phyloP scores from a whole-genome alignment of 2,797 vertebrate genomes.

The Pygocentrus nattereri region DNA sequence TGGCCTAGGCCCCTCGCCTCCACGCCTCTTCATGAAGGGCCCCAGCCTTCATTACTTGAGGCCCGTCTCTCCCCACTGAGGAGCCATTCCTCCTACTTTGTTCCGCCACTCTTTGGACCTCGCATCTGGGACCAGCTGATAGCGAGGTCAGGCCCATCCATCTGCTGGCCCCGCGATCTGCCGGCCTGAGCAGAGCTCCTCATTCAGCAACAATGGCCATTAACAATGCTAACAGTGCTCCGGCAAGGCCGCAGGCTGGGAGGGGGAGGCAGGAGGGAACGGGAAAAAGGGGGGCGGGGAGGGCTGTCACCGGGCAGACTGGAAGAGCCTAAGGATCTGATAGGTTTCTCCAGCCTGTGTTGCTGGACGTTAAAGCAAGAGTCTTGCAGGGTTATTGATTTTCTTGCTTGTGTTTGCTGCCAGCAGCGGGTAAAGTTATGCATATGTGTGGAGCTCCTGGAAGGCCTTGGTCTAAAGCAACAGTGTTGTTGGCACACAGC shows the following conservation, averaged over 20 bases:
- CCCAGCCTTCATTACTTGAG: constrained; percentile 63
- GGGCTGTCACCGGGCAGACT: constrained; percentile 82
- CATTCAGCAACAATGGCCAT: constrained; percentile 85
- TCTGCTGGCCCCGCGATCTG: constrained; percentile 75
- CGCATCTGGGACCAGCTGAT: constrained; percentile 81
- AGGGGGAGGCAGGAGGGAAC: constrained; percentile 44
- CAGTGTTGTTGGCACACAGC: constrained; percentile 25
- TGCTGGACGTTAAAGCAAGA: constrained; percentile 72
- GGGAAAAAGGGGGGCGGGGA: constrained; percentile 58
- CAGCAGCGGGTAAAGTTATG: constrained; percentile 70
- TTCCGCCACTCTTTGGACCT: constrained; percentile 78
- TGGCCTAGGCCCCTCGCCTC: constrained; percentile 50
- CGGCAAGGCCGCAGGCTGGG: constrained; percentile 64
- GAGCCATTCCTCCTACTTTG: constrained; percentile 84
- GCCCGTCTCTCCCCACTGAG: constrained; percentile 69
- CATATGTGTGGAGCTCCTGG: constrained; percentile 61
- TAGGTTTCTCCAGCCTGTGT: constrained; percentile 74
- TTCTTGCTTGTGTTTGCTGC: constrained; percentile 61
- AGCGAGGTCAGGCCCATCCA: constrained; percentile 82
- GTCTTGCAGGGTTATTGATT: constrained; percentile 80
- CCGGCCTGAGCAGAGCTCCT: constrained; percentile 76
- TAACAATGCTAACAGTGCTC: constrained; percentile 82
- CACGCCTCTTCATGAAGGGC: constrained; percentile 71
- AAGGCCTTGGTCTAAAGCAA: constrained; percentile 29
- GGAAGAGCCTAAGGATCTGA: constrained; percentile 73